A percentile compares a stretch with the other conserved stretches of the same genome.
phyloP scores from a whole-genome alignment of 2,888 invertebrate genomes.

The Linyphia triangularis region DNA sequence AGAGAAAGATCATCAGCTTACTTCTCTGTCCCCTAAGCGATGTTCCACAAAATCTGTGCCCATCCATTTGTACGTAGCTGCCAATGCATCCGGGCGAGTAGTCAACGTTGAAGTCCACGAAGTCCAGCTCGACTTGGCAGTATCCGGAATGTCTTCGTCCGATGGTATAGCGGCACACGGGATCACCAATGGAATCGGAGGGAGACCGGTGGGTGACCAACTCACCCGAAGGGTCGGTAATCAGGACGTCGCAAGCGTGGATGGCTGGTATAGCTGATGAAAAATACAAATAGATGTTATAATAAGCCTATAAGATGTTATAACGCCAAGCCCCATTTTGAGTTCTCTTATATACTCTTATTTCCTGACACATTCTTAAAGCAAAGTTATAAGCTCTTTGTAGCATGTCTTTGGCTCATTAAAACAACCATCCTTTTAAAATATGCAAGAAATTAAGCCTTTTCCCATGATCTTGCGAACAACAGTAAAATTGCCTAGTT shows the following conservation, averaged over 20 bases:
- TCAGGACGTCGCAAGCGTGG: conserved; percentile 71
- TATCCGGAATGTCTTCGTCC: conserved; percentile 73
- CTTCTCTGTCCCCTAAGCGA: conserved; percentile 71
- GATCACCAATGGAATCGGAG: conserved; percentile 55
- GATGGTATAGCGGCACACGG: conserved; percentile 75
- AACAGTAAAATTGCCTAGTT: too few relatives aligned
- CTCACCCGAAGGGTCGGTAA: conserved; percentile 68
- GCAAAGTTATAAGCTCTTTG: too few relatives aligned
- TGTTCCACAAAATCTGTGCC: conserved; percentile 77
- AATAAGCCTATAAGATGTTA: too few relatives aligned
- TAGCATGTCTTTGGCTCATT: too few relatives aligned
- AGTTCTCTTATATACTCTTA: too few relatives aligned
- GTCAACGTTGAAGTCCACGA: conserved; percentile 77
- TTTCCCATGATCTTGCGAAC: too few relatives aligned
- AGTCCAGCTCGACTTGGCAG: conserved; percentile 76
- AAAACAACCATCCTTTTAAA: too few relatives aligned
- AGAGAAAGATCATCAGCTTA: conserved; percentile 22
- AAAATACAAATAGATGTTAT: too few relatives aligned
- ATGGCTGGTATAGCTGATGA: conserved; percentile 67
- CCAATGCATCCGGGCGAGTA: conserved; percentile 75
- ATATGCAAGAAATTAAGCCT: too few relatives aligned
- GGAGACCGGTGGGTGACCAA: conserved; percentile 64
- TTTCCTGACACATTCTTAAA: too few relatives aligned
- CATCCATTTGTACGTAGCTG: conserved; percentile 77
- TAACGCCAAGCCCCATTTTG: too few relatives aligned